Conservation (phyloP, 2,113 vertebrate species). For the Psittacara wagleri region DNA sequence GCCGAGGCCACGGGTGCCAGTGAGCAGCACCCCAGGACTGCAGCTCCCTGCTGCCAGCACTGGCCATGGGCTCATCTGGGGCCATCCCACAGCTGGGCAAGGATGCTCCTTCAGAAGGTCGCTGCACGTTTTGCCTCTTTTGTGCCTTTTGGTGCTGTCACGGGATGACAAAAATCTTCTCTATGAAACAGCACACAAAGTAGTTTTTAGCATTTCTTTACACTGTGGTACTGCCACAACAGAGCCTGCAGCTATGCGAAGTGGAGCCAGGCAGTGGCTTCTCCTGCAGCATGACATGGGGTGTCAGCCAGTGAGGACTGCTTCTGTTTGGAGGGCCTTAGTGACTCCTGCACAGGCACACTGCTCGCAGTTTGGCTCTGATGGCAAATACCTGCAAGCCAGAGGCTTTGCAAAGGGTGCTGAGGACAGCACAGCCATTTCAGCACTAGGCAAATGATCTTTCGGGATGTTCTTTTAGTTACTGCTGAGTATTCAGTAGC, state of each 20-base stretch:
- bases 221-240: not conserved
- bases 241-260: not conserved
- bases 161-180: not conserved
- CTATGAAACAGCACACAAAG: not conserved
- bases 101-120: not conserved
- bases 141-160: not conserved
- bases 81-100: not conserved
- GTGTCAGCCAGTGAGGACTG: not conserved
- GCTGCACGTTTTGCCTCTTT: not conserved
- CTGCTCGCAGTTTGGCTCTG: not conserved
- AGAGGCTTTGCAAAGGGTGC: not conserved
- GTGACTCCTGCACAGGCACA: not conserved
- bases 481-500: not conserved
- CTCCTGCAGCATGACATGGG: not conserved
- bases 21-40: not conserved
- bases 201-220: not conserved
- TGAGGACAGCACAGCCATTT: not conserved
- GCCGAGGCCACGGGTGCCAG: fast-evolving
- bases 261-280: not conserved
- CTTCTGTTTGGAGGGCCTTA: not conserved
- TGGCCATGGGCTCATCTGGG: fast-evolving
- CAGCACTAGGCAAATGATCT: not conserved
- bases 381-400: not conserved
- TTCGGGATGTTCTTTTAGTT: not conserved
- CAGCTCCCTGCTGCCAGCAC: not conserved